Conservation (phyloP, 1,140 invertebrate genomes). For the Drosophila sechellia region DNA sequence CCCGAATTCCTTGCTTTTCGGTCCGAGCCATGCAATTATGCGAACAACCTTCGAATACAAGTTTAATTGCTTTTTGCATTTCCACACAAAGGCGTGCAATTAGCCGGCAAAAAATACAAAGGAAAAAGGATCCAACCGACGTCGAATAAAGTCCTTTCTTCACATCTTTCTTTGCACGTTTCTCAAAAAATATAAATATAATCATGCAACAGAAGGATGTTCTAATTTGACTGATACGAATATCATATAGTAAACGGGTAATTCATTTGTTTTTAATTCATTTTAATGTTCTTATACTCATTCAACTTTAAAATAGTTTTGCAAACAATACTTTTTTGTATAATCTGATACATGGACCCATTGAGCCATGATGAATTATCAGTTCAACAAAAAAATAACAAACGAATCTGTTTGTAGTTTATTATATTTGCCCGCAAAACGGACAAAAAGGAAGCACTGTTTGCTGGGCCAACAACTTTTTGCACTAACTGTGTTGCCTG, state of each 20-base stretch:
- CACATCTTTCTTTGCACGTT: neutral
- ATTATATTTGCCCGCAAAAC: neutral
- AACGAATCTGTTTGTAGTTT: neutral
- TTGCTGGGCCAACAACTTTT: conserved; percentile 1
- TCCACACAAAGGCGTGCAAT: conserved; percentile 65
- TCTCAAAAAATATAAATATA: neutral
- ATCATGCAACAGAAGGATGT: neutral
- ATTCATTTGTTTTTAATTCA: neutral
- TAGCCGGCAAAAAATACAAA: conserved; percentile 44
- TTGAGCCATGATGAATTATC: too few species aligned
- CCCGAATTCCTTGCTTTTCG: conserved; percentile 31
- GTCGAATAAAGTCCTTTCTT: conserved; percentile 27
- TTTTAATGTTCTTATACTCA: too few species aligned
- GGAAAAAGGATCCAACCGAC: conserved; percentile 17
- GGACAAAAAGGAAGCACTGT: neutral
- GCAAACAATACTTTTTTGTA: too few species aligned
- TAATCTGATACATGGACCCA: too few species aligned
- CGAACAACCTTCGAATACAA: conserved; percentile 64
- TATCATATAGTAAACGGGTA: neutral
- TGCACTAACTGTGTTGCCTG: conserved; percentile 30
- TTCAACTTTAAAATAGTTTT: too few species aligned
- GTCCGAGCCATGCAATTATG: conserved; percentile 59
- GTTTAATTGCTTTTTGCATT: conserved; percentile 72
- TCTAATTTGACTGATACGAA: neutral
- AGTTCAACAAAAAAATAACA: too few species aligned